Percentiles rank a stretch among this genome's conserved stretches.
These are phyloP conservation scores for Dryas iulia DNA, from an alignment of 1,140 invertebrate genomes.

Conservation along the genomic window DNA sequence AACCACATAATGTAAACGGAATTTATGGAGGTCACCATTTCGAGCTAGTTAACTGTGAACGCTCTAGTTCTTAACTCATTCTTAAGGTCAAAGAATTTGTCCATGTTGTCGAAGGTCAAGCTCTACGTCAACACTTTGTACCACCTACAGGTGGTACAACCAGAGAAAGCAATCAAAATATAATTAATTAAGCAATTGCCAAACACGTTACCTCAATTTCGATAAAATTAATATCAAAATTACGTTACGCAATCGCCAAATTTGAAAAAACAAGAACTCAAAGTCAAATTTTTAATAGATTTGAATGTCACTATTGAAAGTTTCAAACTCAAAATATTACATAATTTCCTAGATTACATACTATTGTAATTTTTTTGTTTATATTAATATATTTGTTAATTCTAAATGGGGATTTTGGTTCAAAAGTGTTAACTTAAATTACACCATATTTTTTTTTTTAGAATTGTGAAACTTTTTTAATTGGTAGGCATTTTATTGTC, in stretches of 20 bases:
- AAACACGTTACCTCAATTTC: neutral
- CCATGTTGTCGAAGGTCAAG: slow-evolving; percentile 10
- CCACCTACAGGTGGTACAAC: no score
- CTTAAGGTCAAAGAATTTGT: slow-evolving; percentile 4
- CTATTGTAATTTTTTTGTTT: no score
- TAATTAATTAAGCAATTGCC: neutral
- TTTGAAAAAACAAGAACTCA: neutral
- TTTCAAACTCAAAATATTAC: neutral
- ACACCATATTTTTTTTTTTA: no score
- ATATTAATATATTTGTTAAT: no score
- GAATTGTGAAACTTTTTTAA: no score
- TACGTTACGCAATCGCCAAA: neutral
- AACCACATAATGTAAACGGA: neutral
- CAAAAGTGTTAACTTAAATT: no score
- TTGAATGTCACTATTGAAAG: neutral
- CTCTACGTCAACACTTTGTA: neutral
- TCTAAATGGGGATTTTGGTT: no score
- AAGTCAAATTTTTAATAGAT: slow-evolving; percentile 1
- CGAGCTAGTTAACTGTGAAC: neutral
- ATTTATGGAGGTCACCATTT: neutral
- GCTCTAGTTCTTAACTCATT: neutral
- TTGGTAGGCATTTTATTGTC: no score
- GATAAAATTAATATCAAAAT: neutral
- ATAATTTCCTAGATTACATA: neutral
- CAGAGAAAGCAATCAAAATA: neutral